Conservation (phyloP, 2,797 vertebrate genomes). For the Scleropages formosus region DNA sequence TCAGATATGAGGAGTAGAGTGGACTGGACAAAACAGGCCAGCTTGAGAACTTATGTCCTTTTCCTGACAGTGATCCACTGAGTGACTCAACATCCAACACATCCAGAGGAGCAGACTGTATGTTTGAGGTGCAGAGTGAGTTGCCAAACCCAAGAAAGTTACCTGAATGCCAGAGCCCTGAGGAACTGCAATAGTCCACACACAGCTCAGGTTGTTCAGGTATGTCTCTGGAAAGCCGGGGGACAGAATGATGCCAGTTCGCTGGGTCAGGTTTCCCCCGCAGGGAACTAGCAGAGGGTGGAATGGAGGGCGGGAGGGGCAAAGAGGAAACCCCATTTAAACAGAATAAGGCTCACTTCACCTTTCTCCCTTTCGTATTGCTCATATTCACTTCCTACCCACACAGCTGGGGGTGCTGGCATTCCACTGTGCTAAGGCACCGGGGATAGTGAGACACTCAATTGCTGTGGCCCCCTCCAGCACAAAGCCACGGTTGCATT, state of each 20-base stretch:
- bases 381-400: constrained; percentile 50
- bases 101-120: too few relatives aligned
- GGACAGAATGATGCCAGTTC: constrained; percentile 92
- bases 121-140: too few relatives aligned
- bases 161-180: constrained; percentile 98
- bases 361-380: constrained; percentile 30
- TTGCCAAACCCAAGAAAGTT: not conserved
- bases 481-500: constrained; percentile 76
- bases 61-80: too few relatives aligned
- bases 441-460: constrained; percentile 78
- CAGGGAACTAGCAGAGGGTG: constrained; percentile 79
- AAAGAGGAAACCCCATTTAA: not conserved
- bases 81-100: too few relatives aligned
- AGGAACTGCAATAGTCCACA: constrained; percentile 95
- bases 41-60: too few relatives aligned
- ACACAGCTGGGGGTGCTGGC: constrained; percentile 75
- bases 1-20: too few relatives aligned
- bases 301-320: constrained; percentile 16
- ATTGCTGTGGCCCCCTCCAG: constrained; percentile 74
- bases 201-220: constrained; percentile 96
- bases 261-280: constrained; percentile 90
- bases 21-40: too few relatives aligned
- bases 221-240: constrained; percentile 96
- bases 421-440: constrained; percentile 83
- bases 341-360: not conserved